Evolutionary conservation across 2,113 vertebrate species (phyloP).

Genomic region (Hassar affinis): DNA sequence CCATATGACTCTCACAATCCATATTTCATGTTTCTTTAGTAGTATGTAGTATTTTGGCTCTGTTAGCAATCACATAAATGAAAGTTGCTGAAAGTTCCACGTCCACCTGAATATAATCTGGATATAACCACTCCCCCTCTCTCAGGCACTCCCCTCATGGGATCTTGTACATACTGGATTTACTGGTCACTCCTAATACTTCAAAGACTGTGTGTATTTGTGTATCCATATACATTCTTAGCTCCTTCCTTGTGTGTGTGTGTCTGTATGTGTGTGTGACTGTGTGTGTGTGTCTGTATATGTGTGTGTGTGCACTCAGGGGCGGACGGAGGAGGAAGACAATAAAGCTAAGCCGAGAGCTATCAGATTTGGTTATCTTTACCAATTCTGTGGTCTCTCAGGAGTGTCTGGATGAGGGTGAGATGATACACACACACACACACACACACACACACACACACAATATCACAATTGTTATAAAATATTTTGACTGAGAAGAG

Average conservation of each 20-base stretch:
- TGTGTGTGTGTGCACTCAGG: slow-evolving; percentile 63
- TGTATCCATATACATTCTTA: background rate
- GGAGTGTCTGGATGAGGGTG: slow-evolving; percentile 92
- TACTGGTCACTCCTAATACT: slow-evolving; percentile 3
- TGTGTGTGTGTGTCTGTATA: background rate
- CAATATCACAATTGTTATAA: background rate
- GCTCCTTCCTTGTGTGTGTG: background rate
- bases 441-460: slow-evolving; percentile 39
- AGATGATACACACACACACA: slow-evolving; percentile 29
- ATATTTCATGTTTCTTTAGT: too few species aligned
- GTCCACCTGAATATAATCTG: background rate
- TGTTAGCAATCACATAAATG: background rate
- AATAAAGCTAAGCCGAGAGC: slow-evolving; percentile 91
- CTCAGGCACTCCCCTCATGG: background rate
- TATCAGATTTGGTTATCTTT: slow-evolving; percentile 92
- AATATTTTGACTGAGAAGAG: background rate
- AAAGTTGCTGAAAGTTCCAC: background rate
- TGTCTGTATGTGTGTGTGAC: too few species aligned
- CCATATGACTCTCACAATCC: too few species aligned
- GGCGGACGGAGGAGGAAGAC: slow-evolving; percentile 85
- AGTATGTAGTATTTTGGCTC: background rate
- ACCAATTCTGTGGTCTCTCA: slow-evolving; percentile 93
- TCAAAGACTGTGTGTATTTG: background rate
- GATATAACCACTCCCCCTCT: background rate
- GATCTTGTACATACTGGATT: background rate